Evolutionary conservation across 2,797 vertebrate species (phyloP), one percentile per base, ranked within the genome.

Genomic region (Anabas testudineus): DNA sequence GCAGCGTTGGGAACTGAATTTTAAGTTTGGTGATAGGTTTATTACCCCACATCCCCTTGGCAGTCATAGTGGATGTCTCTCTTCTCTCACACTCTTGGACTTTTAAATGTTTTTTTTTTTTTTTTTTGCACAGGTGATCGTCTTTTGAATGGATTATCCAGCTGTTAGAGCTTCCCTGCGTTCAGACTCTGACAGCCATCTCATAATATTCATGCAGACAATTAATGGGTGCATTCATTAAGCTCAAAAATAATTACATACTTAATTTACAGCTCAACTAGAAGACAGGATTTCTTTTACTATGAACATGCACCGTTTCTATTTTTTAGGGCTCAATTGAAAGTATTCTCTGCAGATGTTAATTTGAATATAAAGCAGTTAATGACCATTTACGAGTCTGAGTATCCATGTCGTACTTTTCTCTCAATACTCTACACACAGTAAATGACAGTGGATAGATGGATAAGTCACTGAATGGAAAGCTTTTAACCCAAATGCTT

Each of bases 131-230:
- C 12, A n/a, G 14, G 45, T 42, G 18, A 13, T 15, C 14, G 1
- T 70, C n/a, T 42, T 55, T 61, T 46, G 3, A 19, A 36, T 18
- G 14, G 28, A 49, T 76, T 49, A 77, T 57, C 78, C 61, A 75
- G 42, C 51, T 42, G 22, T 16, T 19, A 16, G 18, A 14, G 19
- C 12, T 63, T 67, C 0, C 8, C 0, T 0, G 12, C 21, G 52
- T 30, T 19, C 14, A 22, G 42, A 45, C 56, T 48, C 49, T 51
- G 32, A 8, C 43, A 45, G 42, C 41, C 10, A 16, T 10, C 49
- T 55, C 9, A 5, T 57, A 45, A 62, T 28, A 57, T 42, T 41
- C 49, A 60, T 30, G 47, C 26, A 37, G 45, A 67, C 54, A 48
- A 37, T 43, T 14, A 42, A 71, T 42, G 16, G 43, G 7, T 42